Evolutionary conservation across 2,113 vertebrate species (phyloP).

Genomic region (Dolichotis patagonum): DNA sequence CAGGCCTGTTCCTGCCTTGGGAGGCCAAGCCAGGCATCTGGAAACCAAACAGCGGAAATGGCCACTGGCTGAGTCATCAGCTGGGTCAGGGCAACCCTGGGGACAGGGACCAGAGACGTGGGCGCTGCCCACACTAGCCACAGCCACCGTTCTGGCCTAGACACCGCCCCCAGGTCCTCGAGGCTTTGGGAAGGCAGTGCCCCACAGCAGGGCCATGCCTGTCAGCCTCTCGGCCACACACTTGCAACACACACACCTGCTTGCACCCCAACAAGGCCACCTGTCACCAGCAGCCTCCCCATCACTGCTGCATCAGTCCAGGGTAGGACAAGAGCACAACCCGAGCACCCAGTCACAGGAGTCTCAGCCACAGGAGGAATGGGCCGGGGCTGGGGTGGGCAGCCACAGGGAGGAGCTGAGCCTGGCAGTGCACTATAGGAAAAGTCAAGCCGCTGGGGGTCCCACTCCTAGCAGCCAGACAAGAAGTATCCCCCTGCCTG

Average conservation of each 20-base stretch:
- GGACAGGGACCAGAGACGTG: accelerated
- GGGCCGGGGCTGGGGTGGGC: accelerated
- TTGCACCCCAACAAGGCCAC: background rate
- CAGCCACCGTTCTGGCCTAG: background rate
- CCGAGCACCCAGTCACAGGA: accelerated
- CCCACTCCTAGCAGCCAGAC: background rate
- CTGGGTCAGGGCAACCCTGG: accelerated
- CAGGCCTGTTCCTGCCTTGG: background rate
- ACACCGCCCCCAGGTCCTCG: background rate
- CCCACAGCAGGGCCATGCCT: too few relatives aligned
- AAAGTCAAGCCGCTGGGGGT: too few relatives aligned
- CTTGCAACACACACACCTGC: background rate
- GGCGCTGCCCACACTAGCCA: background rate
- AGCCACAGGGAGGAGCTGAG: background rate
- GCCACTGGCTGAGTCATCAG: background rate
- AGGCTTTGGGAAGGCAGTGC: accelerated
- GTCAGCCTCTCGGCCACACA: background rate
- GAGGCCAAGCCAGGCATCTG: background rate
- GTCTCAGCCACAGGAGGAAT: too few relatives aligned
- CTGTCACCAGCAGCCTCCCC: background rate
- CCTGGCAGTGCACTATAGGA: background rate
- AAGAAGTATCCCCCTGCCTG: background rate
- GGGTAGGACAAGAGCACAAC: background rate
- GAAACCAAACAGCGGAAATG: background rate
- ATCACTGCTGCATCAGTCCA: background rate